Conservation (phyloP, 2,888 invertebrate species). For the Pollenia labialis region DNA sequence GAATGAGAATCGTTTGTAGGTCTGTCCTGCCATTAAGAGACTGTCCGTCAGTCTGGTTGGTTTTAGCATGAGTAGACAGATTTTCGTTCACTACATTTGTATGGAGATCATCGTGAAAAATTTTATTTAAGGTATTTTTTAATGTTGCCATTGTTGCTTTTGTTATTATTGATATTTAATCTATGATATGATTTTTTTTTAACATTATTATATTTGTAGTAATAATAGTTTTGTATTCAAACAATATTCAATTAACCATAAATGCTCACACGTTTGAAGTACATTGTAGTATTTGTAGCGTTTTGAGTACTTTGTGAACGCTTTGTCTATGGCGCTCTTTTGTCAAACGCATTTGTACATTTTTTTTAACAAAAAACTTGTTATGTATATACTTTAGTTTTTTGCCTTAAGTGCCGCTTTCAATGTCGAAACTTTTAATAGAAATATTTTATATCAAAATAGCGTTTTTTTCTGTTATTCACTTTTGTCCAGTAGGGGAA, state of each 20-base stretch:
- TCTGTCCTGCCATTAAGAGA: constrained; percentile 39
- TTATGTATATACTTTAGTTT: constrained; percentile 36
- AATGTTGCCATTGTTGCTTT: constrained; percentile 31
- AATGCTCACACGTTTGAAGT: constrained; percentile 63
- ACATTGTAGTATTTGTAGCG: neutral
- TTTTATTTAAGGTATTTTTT: constrained; percentile 44
- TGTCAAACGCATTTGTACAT: constrained; percentile 63
- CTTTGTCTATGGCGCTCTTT: constrained; percentile 55
- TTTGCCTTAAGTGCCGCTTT: constrained; percentile 66
- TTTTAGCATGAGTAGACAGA: constrained; percentile 66
- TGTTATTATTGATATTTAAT: constrained; percentile 64
- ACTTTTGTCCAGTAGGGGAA: constrained; percentile 64
- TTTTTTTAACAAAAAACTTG: constrained; percentile 26
- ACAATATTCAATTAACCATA: constrained; percentile 71
- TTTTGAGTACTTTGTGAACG: constrained; percentile 18
- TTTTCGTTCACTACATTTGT: constrained; percentile 29
- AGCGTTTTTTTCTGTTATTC: neutral
- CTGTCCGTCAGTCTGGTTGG: constrained; percentile 18
- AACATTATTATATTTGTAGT: constrained; percentile 37
- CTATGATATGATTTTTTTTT: constrained; percentile 55
- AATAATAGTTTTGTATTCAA: constrained; percentile 69
- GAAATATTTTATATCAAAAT: constrained; percentile 65
- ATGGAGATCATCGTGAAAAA: constrained; percentile 44
- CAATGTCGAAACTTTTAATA: constrained; percentile 52
- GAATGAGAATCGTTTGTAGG: constrained; percentile 22